Evolutionary conservation across 2,113 vertebrate genomes (phyloP).

Genomic region (Piaya cayana): DNA sequence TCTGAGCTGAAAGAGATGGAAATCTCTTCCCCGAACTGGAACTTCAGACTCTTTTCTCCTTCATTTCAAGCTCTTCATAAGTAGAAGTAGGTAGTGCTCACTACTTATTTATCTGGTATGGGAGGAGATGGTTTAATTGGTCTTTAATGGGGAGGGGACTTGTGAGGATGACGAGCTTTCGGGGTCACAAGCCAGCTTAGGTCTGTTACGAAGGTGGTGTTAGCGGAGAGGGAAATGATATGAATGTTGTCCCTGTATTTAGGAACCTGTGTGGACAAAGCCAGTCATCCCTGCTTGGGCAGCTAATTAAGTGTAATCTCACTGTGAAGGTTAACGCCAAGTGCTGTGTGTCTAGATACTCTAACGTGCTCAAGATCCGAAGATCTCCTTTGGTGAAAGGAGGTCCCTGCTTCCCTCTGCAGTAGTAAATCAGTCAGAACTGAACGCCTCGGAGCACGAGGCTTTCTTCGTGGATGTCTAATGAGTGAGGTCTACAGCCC

Average conservation of each 20-base stretch:
- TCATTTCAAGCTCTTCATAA: neutral
- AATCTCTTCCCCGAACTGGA: neutral
- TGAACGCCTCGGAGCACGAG: neutral
- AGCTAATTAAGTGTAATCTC: neutral
- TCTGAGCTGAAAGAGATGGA: neutral
- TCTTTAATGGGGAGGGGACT: neutral
- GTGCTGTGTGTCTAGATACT: neutral
- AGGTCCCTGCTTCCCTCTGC: too few relatives aligned
- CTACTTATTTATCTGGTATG: too few relatives aligned
- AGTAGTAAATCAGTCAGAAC: neutral
- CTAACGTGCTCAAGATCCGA: neutral
- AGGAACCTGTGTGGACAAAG: neutral
- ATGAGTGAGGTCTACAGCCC: rapidly evolving
- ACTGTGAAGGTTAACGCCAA: neutral
- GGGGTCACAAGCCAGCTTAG: neutral
- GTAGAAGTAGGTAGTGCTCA: neutral
- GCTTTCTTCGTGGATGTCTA: neutral
- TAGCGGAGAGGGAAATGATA: too few relatives aligned
- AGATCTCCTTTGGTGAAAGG: neutral
- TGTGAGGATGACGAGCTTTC: neutral
- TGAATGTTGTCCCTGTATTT: rapidly evolving
- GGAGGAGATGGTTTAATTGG: neutral
- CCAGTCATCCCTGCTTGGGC: neutral
- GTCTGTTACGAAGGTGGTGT: neutral
- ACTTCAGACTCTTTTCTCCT: neutral